A percentile compares a stretch with the other conserved stretches of the same genome.
phyloP scores from a whole-genome alignment of 2,888 invertebrate species.

The Cheilosia urbana region DNA sequence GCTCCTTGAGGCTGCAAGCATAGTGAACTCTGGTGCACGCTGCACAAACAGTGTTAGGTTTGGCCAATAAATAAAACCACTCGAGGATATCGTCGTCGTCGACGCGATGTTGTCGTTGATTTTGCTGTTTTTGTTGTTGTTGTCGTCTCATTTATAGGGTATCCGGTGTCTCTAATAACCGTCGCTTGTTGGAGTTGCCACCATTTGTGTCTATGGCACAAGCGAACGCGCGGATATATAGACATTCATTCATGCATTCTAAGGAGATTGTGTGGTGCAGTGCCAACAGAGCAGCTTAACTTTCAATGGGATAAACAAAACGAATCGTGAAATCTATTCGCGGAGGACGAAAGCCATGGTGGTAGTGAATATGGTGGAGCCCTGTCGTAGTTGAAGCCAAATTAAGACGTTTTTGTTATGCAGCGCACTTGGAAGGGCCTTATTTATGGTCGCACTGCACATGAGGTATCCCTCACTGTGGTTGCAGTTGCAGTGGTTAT shows the following conservation, averaged over 20 bases:
- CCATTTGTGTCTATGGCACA: conserved; percentile 20
- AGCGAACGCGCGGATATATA: conserved; percentile 48
- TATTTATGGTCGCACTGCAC: conserved; percentile 51
- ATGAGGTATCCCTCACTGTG: conserved; percentile 19
- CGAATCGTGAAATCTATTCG: conserved; percentile 37
- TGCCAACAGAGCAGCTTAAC: conserved; percentile 12
- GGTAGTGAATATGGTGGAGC: conserved; percentile 10
- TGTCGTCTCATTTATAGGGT: conserved; percentile 57
- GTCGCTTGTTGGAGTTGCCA: conserved; percentile 55
- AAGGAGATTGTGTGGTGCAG: conserved; percentile 21
- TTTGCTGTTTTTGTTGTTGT: conserved; percentile 18
- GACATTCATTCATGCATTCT: conserved; percentile 64
- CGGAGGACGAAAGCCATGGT: conserved; percentile 39
- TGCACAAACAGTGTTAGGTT: conserved; percentile 69
- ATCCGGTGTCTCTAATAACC: conserved; percentile 60
- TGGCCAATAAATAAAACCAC: conserved; percentile 74
- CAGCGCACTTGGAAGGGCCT: conserved; percentile 42
- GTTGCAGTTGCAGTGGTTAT: conserved; percentile 8
- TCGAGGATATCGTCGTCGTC: conserved; percentile 55
- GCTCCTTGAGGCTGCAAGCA: conserved; percentile 53
- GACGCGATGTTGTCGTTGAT: conserved; percentile 37
- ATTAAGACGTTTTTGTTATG: conserved; percentile 74
- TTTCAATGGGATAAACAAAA: conserved; percentile 41
- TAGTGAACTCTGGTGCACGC: conserved; percentile 21
- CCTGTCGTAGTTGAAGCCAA: conserved; percentile 33